Evolutionary conservation across 2,888 invertebrate genomes (phyloP).

Genomic region (Podotricha telesiphe): DNA sequence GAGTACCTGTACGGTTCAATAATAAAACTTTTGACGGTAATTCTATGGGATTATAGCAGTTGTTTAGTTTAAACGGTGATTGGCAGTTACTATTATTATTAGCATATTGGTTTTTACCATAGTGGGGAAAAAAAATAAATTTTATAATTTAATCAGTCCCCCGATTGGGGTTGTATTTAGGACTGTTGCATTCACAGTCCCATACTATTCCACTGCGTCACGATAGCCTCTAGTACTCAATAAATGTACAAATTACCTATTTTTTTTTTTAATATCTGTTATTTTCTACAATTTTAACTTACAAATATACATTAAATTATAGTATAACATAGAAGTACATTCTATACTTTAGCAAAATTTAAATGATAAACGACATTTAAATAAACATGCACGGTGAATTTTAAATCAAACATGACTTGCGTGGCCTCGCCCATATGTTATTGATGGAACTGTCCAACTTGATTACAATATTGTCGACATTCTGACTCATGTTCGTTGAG

Average conservation of each 20-base stretch:
- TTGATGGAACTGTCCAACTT: constrained; percentile 48
- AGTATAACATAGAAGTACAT: background rate
- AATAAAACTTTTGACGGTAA: constrained; percentile 6
- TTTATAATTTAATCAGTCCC: no score
- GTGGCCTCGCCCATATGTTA: constrained; percentile 48
- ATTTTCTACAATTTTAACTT: no score
- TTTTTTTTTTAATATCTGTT: no score
- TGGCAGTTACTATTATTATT: background rate
- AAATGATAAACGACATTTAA: constrained; percentile 38
- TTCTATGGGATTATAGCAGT: constrained; percentile 4
- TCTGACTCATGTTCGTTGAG: constrained; percentile 1
- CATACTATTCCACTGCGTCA: no score
- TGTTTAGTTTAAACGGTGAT: background rate
- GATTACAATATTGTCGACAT: constrained; percentile 25
- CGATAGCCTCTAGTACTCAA: no score
- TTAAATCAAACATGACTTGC: constrained; percentile 47
- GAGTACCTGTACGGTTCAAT: constrained; percentile 37
- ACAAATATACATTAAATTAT: background rate
- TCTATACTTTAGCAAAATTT: constrained; percentile 12
- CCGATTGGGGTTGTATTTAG: no score
- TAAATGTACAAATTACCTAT: no score
- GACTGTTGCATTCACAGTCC: no score
- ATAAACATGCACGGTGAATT: constrained; percentile 43
- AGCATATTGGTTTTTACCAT: no score
- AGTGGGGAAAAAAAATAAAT: no score